Evolutionary conservation across 2,888 invertebrate genomes (phyloP).

Genomic region (Drosophila neotestacea): DNA sequence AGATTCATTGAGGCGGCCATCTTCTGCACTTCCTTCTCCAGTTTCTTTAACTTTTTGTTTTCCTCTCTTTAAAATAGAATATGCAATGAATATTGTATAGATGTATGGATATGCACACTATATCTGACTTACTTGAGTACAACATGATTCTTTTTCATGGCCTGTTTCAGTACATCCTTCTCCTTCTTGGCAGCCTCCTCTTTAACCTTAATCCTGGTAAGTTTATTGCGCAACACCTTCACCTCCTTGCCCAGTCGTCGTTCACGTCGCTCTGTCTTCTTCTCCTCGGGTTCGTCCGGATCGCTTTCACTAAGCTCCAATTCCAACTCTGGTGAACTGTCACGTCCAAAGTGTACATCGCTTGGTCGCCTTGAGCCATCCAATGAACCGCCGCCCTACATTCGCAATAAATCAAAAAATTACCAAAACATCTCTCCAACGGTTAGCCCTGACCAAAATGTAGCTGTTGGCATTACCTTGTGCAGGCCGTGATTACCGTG

Average conservation of each 20-base stretch:
- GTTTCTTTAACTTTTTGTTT: slow-evolving; percentile 92
- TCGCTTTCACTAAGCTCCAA: slow-evolving; percentile 88
- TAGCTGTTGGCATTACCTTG: slow-evolving; percentile 64
- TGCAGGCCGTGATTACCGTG: slow-evolving; percentile 57
- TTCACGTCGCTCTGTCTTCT: slow-evolving; percentile 89
- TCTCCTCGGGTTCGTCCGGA: slow-evolving; percentile 89
- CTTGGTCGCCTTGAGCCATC: slow-evolving; percentile 84
- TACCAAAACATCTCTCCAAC: slow-evolving; percentile 9
- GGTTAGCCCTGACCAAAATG: slow-evolving; percentile 25
- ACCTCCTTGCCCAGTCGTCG: slow-evolving; percentile 87
- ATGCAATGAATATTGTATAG: neutral
- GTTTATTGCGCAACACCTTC: slow-evolving; percentile 85
- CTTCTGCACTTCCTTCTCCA: slow-evolving; percentile 95
- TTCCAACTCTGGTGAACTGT: slow-evolving; percentile 88
- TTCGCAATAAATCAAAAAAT: slow-evolving; percentile 16
- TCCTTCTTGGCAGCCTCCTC: slow-evolving; percentile 91
- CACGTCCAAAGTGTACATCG: slow-evolving; percentile 83
- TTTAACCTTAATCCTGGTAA: slow-evolving; percentile 88
- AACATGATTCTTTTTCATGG: slow-evolving; percentile 92
- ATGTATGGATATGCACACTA: neutral
- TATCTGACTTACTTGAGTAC: slow-evolving; percentile 87
- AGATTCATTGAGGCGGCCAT: slow-evolving; percentile 96
- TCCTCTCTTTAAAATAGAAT: slow-evolving; percentile 87
- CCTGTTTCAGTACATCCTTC: slow-evolving; percentile 90
- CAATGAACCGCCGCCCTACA: slow-evolving; percentile 78